Evolutionary conservation across 2,888 invertebrate species (phyloP).

Genomic region (Meiosimyza decipiens): DNA sequence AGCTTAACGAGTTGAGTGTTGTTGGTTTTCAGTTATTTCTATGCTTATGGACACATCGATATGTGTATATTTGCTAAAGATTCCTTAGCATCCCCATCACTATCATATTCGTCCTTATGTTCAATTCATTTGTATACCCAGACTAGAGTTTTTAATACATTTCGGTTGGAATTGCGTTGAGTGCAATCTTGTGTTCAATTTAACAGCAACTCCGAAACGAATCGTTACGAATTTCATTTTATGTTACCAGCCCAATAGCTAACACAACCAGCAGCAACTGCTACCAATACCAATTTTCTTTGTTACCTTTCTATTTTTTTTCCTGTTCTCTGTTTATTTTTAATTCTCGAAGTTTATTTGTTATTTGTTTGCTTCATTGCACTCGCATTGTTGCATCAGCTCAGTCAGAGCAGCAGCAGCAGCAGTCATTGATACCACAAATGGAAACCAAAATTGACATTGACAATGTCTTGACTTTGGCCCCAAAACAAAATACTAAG

Average conservation of each 20-base stretch:
- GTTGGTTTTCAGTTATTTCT: too few species aligned
- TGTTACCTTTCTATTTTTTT: slow-evolving; percentile 9
- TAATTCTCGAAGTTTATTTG: slow-evolving; percentile 24
- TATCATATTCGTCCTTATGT: too few species aligned
- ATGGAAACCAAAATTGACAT: slow-evolving; percentile 46
- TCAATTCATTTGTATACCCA: too few species aligned
- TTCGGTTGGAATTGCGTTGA: slow-evolving; percentile 40
- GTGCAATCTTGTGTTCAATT: slow-evolving; percentile 54
- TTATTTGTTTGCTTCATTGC: slow-evolving; percentile 19
- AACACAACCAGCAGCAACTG: neutral
- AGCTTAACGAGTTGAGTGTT: too few species aligned
- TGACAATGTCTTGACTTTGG: slow-evolving; percentile 45
- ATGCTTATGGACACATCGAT: too few species aligned
- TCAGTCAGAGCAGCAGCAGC: too few species aligned
- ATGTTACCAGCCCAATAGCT: slow-evolving; percentile 36
- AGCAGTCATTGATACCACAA: slow-evolving; percentile 31
- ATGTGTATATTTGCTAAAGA: too few species aligned
- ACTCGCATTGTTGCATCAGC: slow-evolving; percentile 7
- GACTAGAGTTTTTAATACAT: neutral
- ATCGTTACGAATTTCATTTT: slow-evolving; percentile 45
- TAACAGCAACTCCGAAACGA: slow-evolving; percentile 50
- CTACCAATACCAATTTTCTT: neutral
- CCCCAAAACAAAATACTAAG: neutral
- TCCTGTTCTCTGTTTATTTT: slow-evolving; percentile 7
- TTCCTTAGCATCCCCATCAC: too few species aligned